Evolutionary conservation across 1,140 invertebrate species (phyloP).

Genomic region (Anastrepha obliqua): DNA sequence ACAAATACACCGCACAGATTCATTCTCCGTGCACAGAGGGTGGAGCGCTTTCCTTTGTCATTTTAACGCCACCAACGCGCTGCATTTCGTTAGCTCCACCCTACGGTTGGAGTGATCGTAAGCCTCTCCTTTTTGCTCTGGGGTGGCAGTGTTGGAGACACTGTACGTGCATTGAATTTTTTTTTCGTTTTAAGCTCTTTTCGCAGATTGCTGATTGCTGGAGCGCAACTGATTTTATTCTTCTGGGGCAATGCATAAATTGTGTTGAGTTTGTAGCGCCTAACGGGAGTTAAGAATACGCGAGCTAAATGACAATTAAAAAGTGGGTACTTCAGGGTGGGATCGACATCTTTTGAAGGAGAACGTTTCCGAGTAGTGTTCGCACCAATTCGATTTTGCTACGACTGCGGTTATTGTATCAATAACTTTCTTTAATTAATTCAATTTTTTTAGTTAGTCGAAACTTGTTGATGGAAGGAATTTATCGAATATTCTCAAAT

Average conservation of each 20-base stretch:
- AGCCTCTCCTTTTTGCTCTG: not conserved
- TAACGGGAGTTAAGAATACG: not conserved
- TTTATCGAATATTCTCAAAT: no score
- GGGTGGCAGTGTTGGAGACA: not conserved
- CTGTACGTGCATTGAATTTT: slow-evolving; percentile 22
- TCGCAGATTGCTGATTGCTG: not conserved
- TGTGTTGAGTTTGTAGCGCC: not conserved
- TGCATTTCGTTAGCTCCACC: not conserved
- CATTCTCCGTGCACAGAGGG: not conserved
- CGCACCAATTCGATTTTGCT: no score
- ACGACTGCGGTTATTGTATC: no score
- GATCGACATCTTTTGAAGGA: no score
- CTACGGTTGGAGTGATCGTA: not conserved
- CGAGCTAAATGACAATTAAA: not conserved
- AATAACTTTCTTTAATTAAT: no score
- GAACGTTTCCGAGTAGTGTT: no score
- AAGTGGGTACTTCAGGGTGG: not conserved
- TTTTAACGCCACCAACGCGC: not conserved
- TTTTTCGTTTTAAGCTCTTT: not conserved
- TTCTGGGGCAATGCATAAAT: slow-evolving; percentile 34
- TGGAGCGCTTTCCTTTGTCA: not conserved
- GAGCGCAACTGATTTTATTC: not conserved
- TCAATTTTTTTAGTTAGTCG: no score
- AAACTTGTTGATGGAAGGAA: no score
- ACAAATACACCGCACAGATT: not conserved